phyloP scores from a whole-genome alignment of 53 echinoderm and acorn worm species.

The Glandiceps talaboti region DNA sequence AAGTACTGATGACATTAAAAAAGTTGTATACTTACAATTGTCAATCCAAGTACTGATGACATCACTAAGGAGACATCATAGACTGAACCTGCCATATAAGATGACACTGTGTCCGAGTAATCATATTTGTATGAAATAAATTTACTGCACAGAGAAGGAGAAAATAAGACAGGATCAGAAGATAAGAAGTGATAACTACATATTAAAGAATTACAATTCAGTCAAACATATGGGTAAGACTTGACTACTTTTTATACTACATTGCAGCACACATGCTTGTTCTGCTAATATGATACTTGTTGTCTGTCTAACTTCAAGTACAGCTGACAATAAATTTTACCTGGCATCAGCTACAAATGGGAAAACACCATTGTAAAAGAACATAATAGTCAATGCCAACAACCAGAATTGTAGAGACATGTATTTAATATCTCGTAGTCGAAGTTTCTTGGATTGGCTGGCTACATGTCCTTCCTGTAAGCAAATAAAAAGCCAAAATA shows the following conservation, averaged over 20 bases:
- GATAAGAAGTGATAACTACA: too few species aligned
- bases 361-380: constrained; percentile 80
- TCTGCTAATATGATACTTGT: too few species aligned
- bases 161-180: too few species aligned
- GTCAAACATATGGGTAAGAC: too few species aligned
- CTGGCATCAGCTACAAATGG: constrained; percentile 80
- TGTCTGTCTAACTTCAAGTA: too few species aligned
- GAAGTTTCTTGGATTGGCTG: constrained; percentile 45
- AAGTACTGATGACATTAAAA: too few species aligned
- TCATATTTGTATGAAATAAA: constrained; percentile 48
- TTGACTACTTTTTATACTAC: too few species aligned
- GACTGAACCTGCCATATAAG: constrained; percentile 54
- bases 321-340: constrained; percentile 9
- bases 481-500: neutral
- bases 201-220: too few species aligned
- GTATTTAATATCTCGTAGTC: constrained; percentile 31
- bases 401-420: constrained; percentile 51
- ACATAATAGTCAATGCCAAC: constrained; percentile 53
- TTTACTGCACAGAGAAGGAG: constrained; percentile 34
- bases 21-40: constrained; percentile 74
- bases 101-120: constrained; percentile 37
- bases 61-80: constrained; percentile 58
- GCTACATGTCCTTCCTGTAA: constrained; percentile 44
- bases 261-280: too few species aligned
- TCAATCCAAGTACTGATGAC: constrained; percentile 57